Percentiles rank a stretch among this genome's conserved stretches.
These are phyloP conservation scores for Drosophila equinoxialis DNA, from an alignment of 1,140 invertebrate genomes.

Conservation along the genomic window DNA sequence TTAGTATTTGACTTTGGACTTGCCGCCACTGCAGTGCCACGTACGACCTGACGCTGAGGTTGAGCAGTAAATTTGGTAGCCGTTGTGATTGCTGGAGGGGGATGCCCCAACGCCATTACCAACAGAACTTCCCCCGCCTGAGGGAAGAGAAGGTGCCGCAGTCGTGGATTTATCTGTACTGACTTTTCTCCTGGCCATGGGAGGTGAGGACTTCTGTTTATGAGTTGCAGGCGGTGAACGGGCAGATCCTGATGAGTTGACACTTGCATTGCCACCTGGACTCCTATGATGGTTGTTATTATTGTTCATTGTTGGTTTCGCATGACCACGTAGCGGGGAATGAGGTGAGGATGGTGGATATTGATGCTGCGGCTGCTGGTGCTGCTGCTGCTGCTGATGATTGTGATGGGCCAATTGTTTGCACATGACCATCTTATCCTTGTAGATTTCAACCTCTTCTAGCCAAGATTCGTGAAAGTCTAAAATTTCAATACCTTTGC, in stretches of 20 bases:
- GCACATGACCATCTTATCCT: slow-evolving; percentile 68
- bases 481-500: slow-evolving; percentile 77
- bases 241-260: not conserved
- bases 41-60: slow-evolving; percentile 28
- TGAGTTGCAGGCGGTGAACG: slow-evolving; percentile 9
- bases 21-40: not conserved
- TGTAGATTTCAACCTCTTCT: slow-evolving; percentile 78
- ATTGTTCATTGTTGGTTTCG: not conserved
- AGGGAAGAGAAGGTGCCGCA: not conserved
- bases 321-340: slow-evolving; percentile 5
- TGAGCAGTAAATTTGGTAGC: slow-evolving; percentile 27
- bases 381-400: slow-evolving; percentile 50
- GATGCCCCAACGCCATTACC: not conserved
- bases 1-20: not conserved
- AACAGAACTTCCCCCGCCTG: not conserved
- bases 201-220: slow-evolving; percentile 9
- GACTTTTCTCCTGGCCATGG: not conserved
- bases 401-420: slow-evolving; percentile 67
- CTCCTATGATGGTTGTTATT: slow-evolving; percentile 16
- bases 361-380: slow-evolving; percentile 17
- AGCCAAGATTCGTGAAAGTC: slow-evolving; percentile 82
- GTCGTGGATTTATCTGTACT: slow-evolving; percentile 24
- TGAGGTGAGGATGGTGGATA: slow-evolving; percentile 4
- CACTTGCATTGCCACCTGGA: not conserved
- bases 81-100: slow-evolving; percentile 14